Evolutionary conservation across 1,140 invertebrate species (phyloP), one percentile per base, ranked within the genome.

Genomic region (Branchinecta lindahli): DNA sequence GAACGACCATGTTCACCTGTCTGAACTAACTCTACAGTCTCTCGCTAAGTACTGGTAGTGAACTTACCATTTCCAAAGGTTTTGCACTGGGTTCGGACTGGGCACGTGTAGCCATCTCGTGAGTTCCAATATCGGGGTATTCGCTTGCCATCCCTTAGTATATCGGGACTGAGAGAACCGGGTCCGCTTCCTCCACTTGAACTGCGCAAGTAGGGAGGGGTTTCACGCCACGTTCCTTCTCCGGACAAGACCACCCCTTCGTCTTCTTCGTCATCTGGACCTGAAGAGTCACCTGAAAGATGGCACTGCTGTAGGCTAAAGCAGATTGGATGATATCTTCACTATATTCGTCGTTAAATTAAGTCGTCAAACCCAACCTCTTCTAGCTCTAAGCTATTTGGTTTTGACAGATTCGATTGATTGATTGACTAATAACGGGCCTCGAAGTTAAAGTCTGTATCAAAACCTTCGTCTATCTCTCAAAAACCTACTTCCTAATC

Each of bases 61-160:
- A 15, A 15, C 52, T 61, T 61, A 61, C 52, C 52, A 61, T 61
- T 61, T 61, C 52, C 52, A 61, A 61, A 61, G 18, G 52, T 61
- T 61, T 61, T 61, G 18, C 52, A 61, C 52, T 61, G 52, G 18
- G 52, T 61, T 61, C 52, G 52, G 4, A 61, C 52, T 3, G 52
- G 52, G 18, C 52, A 61, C 12, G 52, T 61, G 18, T 61, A 61
- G 18, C 52, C 52, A 61, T 61, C 52, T 15, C 52, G 52, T 15
- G 52, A 61, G 12, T 12, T 15, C 33, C 33, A 33, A 20, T 61
- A 61, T 61, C 52, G 12, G 12, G 52, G 52, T 1, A 12, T 20
- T 6, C 52, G 52, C 18, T 20, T 61, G 18, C 52, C 52, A 15
- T 61, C 52, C 18, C 52, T 61, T 61, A 61, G 12, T 15, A 61